Percentiles rank a stretch among this genome's conserved stretches.
These are phyloP conservation scores for Lissocephala sabroskyi DNA, from an alignment of 2,888 invertebrate species.

Conservation along the genomic window DNA sequence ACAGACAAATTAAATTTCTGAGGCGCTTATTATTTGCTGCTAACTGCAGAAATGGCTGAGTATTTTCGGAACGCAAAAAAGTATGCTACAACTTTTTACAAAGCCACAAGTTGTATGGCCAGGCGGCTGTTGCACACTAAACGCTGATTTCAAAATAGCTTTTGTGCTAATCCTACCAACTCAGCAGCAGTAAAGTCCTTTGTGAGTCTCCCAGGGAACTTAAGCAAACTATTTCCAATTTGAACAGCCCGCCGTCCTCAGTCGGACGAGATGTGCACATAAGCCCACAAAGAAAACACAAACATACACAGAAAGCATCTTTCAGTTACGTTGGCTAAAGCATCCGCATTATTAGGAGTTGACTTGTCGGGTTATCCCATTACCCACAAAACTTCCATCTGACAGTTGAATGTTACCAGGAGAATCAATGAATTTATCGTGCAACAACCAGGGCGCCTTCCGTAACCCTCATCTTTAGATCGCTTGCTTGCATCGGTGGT, in stretches of 20 bases:
- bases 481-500: too few species aligned
- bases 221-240: conserved; percentile 3
- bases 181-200: conserved; percentile 6
- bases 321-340: too few species aligned
- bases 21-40: conserved; percentile 3
- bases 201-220: neutral
- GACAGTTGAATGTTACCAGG: too few species aligned
- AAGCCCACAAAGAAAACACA: neutral
- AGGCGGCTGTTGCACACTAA: conserved; percentile 23
- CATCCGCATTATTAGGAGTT: too few species aligned
- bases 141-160: conserved; percentile 25
- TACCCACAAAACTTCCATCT: too few species aligned
- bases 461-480: too few species aligned
- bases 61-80: conserved; percentile 7
- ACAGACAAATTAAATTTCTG: too few species aligned
- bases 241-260: neutral
- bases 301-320: neutral
- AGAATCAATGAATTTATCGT: too few species aligned
- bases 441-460: too few species aligned
- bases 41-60: neutral
- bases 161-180: conserved; percentile 24
- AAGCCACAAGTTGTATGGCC: too few species aligned
- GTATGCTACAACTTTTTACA: conserved; percentile 12
- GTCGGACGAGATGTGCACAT: too few species aligned
- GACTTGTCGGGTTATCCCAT: too few species aligned